Conservation (phyloP, 2,888 invertebrate genomes). For the Alviniconcha strummeri region DNA sequence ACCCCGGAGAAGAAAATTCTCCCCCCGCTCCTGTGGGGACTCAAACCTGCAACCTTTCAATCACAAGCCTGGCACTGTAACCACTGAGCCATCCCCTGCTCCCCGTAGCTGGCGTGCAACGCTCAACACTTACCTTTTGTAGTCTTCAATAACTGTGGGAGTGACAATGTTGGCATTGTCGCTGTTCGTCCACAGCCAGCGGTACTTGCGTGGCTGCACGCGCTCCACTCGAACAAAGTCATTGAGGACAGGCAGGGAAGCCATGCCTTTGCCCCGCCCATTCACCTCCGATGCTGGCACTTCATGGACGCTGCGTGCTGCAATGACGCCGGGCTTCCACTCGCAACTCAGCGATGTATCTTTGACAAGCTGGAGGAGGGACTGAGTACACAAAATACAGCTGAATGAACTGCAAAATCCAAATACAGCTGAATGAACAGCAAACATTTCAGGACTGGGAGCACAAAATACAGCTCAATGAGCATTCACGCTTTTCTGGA, state of each 20-base stretch:
- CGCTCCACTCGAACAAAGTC: conserved; percentile 55
- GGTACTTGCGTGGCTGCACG: conserved; percentile 34
- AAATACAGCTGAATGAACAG: neutral
- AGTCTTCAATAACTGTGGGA: conserved; percentile 50
- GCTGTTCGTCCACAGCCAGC: conserved; percentile 32
- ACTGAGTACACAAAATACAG: conserved; percentile 38
- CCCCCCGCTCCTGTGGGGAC: too few species aligned
- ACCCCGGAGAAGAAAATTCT: too few species aligned
- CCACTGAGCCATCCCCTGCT: too few species aligned
- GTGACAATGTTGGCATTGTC: conserved; percentile 37
- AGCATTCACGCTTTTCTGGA: too few species aligned
- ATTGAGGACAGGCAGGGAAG: conserved; percentile 53
- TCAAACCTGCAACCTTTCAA: too few species aligned
- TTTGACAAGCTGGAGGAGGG: conserved; percentile 53
- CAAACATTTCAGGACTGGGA: neutral
- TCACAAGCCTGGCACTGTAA: too few species aligned
- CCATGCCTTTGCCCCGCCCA: conserved; percentile 34
- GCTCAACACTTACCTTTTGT: conserved; percentile 44
- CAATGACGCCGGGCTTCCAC: conserved; percentile 61
- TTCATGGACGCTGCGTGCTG: conserved; percentile 38
- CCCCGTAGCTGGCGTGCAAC: too few species aligned
- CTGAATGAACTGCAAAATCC: neutral
- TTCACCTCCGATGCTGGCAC: conserved; percentile 35
- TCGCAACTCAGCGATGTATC: conserved; percentile 59
- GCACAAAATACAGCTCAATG: neutral